Base-by-base conservation (phyloP, 2,888 invertebrate species). In the Agonopterix subpropinquella region DNA sequence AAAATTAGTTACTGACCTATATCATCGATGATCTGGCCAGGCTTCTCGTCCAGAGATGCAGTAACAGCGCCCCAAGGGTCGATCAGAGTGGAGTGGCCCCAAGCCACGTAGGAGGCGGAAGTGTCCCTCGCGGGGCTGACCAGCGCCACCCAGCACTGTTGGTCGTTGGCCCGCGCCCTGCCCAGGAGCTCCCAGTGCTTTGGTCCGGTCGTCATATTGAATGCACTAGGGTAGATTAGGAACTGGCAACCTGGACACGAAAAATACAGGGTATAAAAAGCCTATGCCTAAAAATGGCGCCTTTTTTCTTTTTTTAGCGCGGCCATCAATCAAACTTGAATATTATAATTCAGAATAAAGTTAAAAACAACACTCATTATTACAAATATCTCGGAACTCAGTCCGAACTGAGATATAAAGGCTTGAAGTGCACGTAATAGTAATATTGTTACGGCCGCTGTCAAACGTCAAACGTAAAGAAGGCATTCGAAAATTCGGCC, bases 131-230 rank as follows among this genome's bases (percentile, higher is more conserved):
- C 97, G 0, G 97, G 96, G 45, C 96, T 94, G 46, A 95, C 92
- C 1, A 93, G 91, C 15, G 94, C 95, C 41, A 97, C 95, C 87
- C 92, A 99, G 44, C 96, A 82, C 86, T 98, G 98, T 75, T 95
- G 94, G 83, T 98, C 98, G 36, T 92, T 89, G 37, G 98, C 98
- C 45, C 98, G 89, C 0, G 92, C 91, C 44, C 95, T 90, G 52
- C 92, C 93, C 11, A 98, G 84, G 4, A 97, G 77, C 70, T 97
- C 95, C 97, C 98, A 99, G 79, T 98, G 98, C 49, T 93, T 85
- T 0, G 98, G 97, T 0, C 98, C 98, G 0, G 98, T 98, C 1
- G 96, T 97, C 95, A 96, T 95, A 80, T 97, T 98, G 80, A 98
- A 98, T 1, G 98, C 98, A 28, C 94, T 98, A 0, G 98, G 98